A percentile compares a stretch with the other conserved stretches of the same genome.
phyloP scores from a whole-genome alignment of 2,113 vertebrate genomes.

The Camelus dromedarius region DNA sequence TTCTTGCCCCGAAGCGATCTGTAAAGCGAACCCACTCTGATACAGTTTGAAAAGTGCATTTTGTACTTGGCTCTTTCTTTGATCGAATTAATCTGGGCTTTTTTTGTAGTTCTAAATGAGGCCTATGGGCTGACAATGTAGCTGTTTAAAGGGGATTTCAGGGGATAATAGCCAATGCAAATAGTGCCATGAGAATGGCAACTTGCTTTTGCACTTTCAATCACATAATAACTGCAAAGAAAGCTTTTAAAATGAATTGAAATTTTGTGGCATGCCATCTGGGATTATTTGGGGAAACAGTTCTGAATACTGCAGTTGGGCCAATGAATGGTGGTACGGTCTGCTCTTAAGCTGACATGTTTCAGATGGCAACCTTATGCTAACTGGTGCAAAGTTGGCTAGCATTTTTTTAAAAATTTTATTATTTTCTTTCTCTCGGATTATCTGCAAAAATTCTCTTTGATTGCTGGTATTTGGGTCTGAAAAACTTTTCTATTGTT shows the following conservation, averaged over 20 bases:
- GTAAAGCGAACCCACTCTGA: constrained; percentile 90
- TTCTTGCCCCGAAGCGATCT: constrained; percentile 86
- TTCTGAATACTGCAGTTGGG: constrained; percentile 88
- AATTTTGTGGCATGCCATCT: constrained; percentile 92
- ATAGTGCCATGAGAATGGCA: constrained; percentile 92
- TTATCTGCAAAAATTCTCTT: constrained; percentile 90
- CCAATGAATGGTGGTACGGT: constrained; percentile 86
- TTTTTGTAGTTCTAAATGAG: constrained; percentile 92
- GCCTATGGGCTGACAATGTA: constrained; percentile 91
- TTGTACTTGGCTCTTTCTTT: constrained; percentile 92
- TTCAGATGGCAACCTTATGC: constrained; percentile 90
- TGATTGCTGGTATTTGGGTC: constrained; percentile 89
- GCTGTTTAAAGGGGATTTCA: constrained; percentile 93
- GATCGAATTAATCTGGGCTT: constrained; percentile 92
- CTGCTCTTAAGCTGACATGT: constrained; percentile 89
- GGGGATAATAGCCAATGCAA: constrained; percentile 92
- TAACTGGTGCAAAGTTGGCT: constrained; percentile 88
- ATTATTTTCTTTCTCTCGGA: constrained; percentile 90
- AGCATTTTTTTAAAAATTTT: constrained; percentile 82
- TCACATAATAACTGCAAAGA: constrained; percentile 90
- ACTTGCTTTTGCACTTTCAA: constrained; percentile 89
- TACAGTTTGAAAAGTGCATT: constrained; percentile 93
- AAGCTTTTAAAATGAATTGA: constrained; percentile 92
- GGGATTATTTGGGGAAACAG: constrained; percentile 91
- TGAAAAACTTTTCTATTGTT: constrained; percentile 92